These are phyloP conservation scores for Xanthorhoe spadicearia DNA, from an alignment of 2,888 invertebrate species.

Conservation along the genomic window DNA sequence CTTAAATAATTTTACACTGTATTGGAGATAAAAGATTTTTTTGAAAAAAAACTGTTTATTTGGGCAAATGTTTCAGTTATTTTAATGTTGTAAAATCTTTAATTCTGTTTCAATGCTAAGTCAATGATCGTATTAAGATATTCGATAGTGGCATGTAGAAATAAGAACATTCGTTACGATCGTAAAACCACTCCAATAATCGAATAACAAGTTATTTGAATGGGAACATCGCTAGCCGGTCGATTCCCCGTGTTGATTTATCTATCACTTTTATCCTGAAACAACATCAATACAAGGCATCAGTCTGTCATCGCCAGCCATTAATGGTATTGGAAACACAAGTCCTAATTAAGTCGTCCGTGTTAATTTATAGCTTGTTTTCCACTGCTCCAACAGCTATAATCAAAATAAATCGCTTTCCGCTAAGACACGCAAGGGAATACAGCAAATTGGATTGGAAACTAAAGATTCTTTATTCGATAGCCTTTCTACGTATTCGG, in stretches of 20 bases:
- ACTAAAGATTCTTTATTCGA: constrained; percentile 63
- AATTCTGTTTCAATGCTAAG: neutral
- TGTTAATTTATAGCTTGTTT: constrained; percentile 81
- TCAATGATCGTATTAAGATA: neutral
- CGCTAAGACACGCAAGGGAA: constrained; percentile 76
- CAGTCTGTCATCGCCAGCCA: constrained; percentile 72
- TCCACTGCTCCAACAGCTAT: constrained; percentile 71
- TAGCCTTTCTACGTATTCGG: constrained; percentile 50
- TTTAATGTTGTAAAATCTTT: neutral
- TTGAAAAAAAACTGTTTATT: neutral
- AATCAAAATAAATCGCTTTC: constrained; percentile 81
- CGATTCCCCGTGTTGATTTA: constrained; percentile 24
- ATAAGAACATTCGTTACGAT: neutral
- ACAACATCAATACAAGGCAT: constrained; percentile 71
- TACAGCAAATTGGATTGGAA: constrained; percentile 76
- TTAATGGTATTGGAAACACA: constrained; percentile 80
- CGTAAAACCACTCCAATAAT: constrained; percentile 1
- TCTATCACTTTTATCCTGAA: constrained; percentile 61
- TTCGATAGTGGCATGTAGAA: neutral
- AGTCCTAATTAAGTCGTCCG: constrained; percentile 79
- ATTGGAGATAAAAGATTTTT: constrained; percentile 29
- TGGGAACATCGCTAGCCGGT: neutral
- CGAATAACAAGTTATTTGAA: neutral
- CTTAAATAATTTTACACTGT: constrained; percentile 30
- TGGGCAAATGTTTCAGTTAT: neutral